Percentiles rank a stretch among this genome's conserved stretches.
These are phyloP conservation scores for Schlechtendalia chinensis DNA, from an alignment of 1,140 invertebrate genomes.

Conservation along the genomic window DNA sequence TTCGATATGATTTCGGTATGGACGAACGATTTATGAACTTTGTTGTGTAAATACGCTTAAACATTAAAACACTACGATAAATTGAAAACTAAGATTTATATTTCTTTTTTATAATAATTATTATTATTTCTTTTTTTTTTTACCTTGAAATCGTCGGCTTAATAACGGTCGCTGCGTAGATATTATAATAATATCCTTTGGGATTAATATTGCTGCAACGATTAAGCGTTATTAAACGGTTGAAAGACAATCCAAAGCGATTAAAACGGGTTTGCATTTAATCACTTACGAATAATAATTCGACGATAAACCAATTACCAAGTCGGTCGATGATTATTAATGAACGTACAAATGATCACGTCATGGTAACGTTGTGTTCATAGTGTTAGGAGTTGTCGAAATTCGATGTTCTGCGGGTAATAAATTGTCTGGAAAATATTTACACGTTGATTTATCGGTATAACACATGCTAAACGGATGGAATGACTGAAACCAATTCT, in stretches of 20 bases:
- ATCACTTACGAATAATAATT: neutral
- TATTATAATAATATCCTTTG: neutral
- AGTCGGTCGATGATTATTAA: neutral
- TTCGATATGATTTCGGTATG: neutral
- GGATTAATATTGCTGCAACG: neutral
- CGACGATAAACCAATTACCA: neutral
- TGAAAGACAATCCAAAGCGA: neutral
- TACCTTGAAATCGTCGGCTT: neutral
- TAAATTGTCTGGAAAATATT: slow-evolving; percentile 5
- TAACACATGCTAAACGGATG: neutral
- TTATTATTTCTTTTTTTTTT: neutral
- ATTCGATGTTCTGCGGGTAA: slow-evolving; percentile 10
- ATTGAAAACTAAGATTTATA: neutral
- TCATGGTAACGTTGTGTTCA: neutral
- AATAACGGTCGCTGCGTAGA: too few relatives aligned
- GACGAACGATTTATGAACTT: slow-evolving; percentile 11
- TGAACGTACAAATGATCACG: neutral
- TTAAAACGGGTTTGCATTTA: neutral
- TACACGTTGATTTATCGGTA: neutral
- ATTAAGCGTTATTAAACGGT: neutral
- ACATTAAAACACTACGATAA: neutral
- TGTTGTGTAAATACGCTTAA: neutral
- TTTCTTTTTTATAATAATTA: too few relatives aligned
- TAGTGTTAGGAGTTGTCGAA: slow-evolving; percentile 16
- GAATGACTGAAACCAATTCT: neutral